Conservation (phyloP, 2,797 vertebrate species). For the Sebastes steindachneri region DNA sequence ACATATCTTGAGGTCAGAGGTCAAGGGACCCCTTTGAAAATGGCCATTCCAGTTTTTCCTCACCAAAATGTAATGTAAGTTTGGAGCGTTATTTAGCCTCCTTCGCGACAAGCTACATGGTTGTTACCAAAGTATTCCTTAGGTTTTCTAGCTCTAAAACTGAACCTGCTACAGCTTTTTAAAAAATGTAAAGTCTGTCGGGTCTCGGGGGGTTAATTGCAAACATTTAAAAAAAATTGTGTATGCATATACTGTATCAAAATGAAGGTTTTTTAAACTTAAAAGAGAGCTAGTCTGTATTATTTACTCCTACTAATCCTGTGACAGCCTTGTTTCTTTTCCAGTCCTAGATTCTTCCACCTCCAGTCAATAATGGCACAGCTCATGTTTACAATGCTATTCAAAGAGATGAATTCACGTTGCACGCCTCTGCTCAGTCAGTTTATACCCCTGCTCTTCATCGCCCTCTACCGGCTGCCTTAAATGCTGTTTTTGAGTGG, state of each 20-base stretch:
- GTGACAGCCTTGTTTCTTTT: background rate
- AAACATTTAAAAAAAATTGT: background rate
- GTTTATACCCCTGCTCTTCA: background rate
- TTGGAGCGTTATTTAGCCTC: too few relatives aligned
- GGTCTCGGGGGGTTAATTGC: background rate
- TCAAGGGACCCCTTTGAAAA: too few relatives aligned
- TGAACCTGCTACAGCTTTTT: background rate
- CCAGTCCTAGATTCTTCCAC: background rate
- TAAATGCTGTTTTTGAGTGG: background rate
- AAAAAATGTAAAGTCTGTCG: background rate
- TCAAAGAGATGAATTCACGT: slow-evolving; percentile 1
- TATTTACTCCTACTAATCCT: slow-evolving; percentile 24
- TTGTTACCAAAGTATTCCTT: too few relatives aligned
- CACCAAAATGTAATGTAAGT: background rate
- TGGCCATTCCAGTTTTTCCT: background rate
- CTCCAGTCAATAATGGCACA: slow-evolving; percentile 3
- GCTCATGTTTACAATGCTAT: slow-evolving; percentile 18
- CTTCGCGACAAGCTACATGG: too few relatives aligned
- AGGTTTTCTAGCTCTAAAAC: background rate
- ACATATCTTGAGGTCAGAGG: too few relatives aligned
- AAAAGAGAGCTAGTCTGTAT: slow-evolving; percentile 17
- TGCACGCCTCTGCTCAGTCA: background rate
- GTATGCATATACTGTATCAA: background rate
- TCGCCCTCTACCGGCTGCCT: slow-evolving; percentile 21
- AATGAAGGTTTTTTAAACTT: background rate